Base-by-base conservation (phyloP, 2,797 vertebrate genomes). In the Eleutherodactylus coqui region DNA sequence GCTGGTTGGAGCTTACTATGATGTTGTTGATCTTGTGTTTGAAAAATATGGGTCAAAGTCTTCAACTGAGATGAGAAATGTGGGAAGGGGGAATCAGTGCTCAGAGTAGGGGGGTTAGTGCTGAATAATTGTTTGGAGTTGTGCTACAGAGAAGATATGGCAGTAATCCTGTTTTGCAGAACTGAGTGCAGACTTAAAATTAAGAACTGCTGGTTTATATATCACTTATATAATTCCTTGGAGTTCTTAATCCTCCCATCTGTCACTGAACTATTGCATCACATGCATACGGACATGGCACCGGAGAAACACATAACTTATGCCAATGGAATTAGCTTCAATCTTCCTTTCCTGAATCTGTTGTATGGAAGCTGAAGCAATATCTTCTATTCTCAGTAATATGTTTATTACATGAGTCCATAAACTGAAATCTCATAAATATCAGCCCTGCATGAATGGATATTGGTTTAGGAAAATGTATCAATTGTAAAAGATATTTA, bases 341-440 rank as follows among this genome's bases (percentile, higher is more conserved):
- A 76, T 76, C 51, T 84, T 84, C 14, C 41, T 77, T 64, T 49
- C 27, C 45, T 6, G 27, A 67, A 73, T 43, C 55, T 76, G 29
- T 76, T 64, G 29, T 51, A 47, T 24, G 29, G 55, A 75, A 75
- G 53, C n/a, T 38, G 4, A 49, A 58, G 27, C 24, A 41, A 27
- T 43, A 27, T 62, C 45, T n/a, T n/a, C n/a, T n/a, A n/a, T n/a
- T n/a, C n/a, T n/a, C n/a, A 53, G 34, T 55, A 55, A 73, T 58
- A 82, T 29, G 43, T 55, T 55, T 82, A 82, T 58, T 55, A 73
- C 43, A 27, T 38, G 6, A 55, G n/a, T 27, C 80, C 24, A 82
- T 38, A 38, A n/a, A 2, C 49, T 4, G 13, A 82, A 38, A 55
- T 53, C 27, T 17, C 32, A 62, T 43, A 73, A 41, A 62, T 27